Evolutionary conservation across 2,888 invertebrate species (phyloP).

Genomic region (Neoscelio sp.): DNA sequence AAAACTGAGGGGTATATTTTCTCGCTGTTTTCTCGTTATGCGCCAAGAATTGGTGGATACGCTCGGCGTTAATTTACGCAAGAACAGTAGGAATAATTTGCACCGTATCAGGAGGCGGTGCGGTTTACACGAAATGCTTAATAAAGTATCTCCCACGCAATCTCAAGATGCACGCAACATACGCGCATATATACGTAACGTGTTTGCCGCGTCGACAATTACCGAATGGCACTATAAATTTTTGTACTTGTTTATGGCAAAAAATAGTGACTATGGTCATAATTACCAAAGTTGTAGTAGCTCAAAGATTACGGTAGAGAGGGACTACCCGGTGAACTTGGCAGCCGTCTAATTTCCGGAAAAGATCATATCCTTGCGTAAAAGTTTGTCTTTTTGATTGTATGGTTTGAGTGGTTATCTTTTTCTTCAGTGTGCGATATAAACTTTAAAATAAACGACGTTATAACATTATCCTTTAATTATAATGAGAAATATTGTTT

Average conservation of each 20-base stretch:
- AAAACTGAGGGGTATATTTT: constrained; percentile 34
- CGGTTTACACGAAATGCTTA: constrained; percentile 54
- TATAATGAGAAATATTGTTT: too few species aligned
- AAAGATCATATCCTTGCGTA: background rate
- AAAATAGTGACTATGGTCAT: constrained; percentile 2
- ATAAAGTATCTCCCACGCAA: constrained; percentile 54
- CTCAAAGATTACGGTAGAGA: constrained; percentile 3
- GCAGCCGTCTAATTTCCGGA: too few species aligned
- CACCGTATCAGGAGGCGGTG: constrained; percentile 48
- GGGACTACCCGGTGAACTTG: background rate
- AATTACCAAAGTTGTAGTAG: constrained; percentile 17
- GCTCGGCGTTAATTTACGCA: constrained; percentile 61
- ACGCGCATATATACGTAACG: constrained; percentile 7
- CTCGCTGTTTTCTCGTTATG: constrained; percentile 59
- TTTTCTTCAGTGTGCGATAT: too few species aligned
- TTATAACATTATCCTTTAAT: too few species aligned
- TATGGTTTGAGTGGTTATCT: too few species aligned
- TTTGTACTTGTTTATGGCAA: constrained; percentile 30
- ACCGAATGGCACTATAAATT: constrained; percentile 27
- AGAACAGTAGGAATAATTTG: constrained; percentile 53
- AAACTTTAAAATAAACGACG: too few species aligned
- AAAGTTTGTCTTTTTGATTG: background rate
- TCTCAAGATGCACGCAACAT: constrained; percentile 35
- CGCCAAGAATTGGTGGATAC: constrained; percentile 51
- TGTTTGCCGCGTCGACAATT: constrained; percentile 13